Conservation (phyloP, 2,797 vertebrate species). For the Champsocephalus gunnari region DNA sequence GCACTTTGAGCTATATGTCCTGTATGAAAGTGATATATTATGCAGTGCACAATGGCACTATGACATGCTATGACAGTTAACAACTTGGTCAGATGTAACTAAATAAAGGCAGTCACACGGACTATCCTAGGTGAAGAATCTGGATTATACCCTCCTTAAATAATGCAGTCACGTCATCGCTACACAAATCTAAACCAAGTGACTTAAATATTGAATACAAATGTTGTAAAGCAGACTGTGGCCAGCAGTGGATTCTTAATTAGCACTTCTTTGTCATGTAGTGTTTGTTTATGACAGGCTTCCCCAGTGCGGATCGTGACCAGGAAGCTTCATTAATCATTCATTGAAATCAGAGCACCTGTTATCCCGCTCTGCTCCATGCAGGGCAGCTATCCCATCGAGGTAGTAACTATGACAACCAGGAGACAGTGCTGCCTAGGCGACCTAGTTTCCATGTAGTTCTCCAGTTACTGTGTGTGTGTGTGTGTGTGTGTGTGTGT, state of each 20-base stretch:
- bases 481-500: no score
- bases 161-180: conserved; percentile 50
- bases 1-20: not conserved
- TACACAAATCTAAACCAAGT: conserved; percentile 38
- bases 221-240: conserved; percentile 52
- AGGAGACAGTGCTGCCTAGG: conserved; percentile 73
- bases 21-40: not conserved
- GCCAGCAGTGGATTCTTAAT: conserved; percentile 52
- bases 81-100: conserved; percentile 32
- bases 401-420: conserved; percentile 85
- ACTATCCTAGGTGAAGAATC: conserved; percentile 25
- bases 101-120: conserved; percentile 15
- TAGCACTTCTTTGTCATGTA: conserved; percentile 55
- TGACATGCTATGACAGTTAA: conserved; percentile 12
- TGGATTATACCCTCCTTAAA: conserved; percentile 43
- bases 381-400: conserved; percentile 73
- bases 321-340: conserved; percentile 77
- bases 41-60: conserved; percentile 2
- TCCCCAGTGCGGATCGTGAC: conserved; percentile 59
- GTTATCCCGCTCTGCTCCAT: conserved; percentile 68
- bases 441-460: conserved; percentile 81
- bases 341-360: conserved; percentile 80
- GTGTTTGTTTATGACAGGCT: conserved; percentile 62
- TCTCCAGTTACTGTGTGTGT: conserved; percentile 34
- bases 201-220: conserved; percentile 44